Conservation (phyloP, 2,113 vertebrate genomes). For the Elaphurus davidianus region DNA sequence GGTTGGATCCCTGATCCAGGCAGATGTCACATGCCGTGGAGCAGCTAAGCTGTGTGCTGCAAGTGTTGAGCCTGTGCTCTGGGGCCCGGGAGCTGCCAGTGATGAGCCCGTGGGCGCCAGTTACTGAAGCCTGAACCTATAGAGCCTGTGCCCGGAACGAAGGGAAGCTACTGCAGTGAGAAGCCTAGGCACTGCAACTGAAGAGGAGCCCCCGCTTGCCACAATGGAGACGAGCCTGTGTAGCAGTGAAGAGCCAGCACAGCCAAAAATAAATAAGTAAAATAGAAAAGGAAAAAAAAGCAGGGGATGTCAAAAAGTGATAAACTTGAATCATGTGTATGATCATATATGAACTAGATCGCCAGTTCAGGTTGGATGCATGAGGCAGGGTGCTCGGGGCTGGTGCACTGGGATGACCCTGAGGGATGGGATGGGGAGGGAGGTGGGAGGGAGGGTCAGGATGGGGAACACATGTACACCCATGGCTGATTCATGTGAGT, state of each 20-base stretch:
- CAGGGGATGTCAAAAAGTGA: background rate
- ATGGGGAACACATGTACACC: background rate
- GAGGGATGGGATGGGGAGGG: background rate
- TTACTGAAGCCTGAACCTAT: background rate
- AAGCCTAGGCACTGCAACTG: background rate
- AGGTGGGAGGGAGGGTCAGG: background rate
- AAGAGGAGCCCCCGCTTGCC: background rate
- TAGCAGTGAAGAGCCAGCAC: background rate
- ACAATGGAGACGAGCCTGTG: background rate
- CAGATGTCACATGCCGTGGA: background rate
- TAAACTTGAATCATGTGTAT: accelerated
- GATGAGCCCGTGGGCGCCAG: background rate
- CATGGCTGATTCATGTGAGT: background rate
- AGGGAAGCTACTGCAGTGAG: background rate
- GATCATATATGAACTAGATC: background rate
- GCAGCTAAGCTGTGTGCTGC: background rate
- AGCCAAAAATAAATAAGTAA: background rate
- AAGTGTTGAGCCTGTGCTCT: background rate
- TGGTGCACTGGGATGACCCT: background rate
- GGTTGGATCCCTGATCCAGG: background rate
- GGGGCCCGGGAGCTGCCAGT: background rate
- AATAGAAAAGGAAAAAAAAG: background rate
- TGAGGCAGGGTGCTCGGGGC: background rate
- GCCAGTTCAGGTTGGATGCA: background rate
- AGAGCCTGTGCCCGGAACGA: background rate